Evolutionary conservation across 2,113 vertebrate species (phyloP).

Genomic region (Centrocercus urophasianus): DNA sequence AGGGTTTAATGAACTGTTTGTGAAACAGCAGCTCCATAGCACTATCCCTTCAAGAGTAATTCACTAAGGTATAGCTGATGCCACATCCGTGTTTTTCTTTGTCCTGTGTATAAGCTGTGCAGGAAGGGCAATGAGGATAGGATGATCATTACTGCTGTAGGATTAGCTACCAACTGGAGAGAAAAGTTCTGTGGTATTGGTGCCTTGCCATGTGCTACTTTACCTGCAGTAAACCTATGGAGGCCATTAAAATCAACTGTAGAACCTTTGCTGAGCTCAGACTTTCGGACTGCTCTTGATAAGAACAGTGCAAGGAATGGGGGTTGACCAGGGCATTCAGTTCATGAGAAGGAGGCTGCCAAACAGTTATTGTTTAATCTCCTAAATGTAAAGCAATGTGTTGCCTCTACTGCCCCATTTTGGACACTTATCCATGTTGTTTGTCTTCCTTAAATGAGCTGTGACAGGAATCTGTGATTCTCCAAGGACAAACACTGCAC

Average conservation of each 20-base stretch:
- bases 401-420: not conserved
- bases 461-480: not conserved
- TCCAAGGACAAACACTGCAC: not conserved
- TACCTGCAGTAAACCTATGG: not conserved
- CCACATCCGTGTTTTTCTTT: not conserved
- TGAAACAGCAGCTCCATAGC: not conserved
- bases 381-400: not conserved
- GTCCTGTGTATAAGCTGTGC: not conserved
- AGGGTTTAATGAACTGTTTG: slow-evolving; percentile 35
- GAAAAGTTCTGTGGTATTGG: not conserved
- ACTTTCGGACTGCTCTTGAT: not conserved
- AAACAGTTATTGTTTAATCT: not conserved
- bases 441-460: not conserved
- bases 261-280: not conserved
- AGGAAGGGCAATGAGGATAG: not conserved
- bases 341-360: not conserved
- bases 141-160: not conserved
- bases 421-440: not conserved
- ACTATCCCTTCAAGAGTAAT: not conserved
- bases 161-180: not conserved
- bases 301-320: not conserved
- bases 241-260: not conserved
- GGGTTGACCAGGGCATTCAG: not conserved
- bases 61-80: not conserved
- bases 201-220: not conserved